phyloP scores from a whole-genome alignment of 2,888 invertebrate genomes.

The Troides helena region DNA sequence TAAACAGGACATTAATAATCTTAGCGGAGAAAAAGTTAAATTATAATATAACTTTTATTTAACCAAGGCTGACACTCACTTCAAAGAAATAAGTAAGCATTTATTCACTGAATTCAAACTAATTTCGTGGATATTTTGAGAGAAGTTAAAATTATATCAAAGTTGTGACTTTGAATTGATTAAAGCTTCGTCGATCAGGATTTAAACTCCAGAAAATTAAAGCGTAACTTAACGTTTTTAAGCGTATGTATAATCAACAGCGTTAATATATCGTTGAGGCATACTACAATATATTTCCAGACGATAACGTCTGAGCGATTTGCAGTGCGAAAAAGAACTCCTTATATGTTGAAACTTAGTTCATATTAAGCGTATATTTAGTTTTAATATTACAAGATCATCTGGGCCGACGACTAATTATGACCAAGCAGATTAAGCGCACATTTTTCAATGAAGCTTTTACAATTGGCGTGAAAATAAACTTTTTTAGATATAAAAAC shows the following conservation, averaged over 20 bases:
- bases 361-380: constrained; percentile 7
- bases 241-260: constrained; percentile 10
- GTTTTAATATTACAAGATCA: constrained; percentile 29
- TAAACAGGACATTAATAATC: too few species aligned
- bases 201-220: not conserved
- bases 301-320: constrained; percentile 1
- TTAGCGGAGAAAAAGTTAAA: too few species aligned
- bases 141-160: not conserved
- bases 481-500: constrained; percentile 15
- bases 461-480: constrained; percentile 40
- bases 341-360: constrained; percentile 1
- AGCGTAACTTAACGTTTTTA: not conserved
- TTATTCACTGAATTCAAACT: too few species aligned
- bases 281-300: constrained; percentile 11
- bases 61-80: too few species aligned
- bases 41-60: too few species aligned
- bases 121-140: too few species aligned
- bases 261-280: constrained; percentile 11
- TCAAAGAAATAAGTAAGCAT: too few species aligned
- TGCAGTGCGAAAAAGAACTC: constrained; percentile 14
- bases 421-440: constrained; percentile 71
- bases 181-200: not conserved
- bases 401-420: constrained; percentile 58
- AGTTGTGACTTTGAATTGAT: not conserved
- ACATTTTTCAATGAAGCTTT: constrained; percentile 51